Evolutionary conservation across 1,140 invertebrate species (phyloP).

Genomic region (Drosophila cardini): DNA sequence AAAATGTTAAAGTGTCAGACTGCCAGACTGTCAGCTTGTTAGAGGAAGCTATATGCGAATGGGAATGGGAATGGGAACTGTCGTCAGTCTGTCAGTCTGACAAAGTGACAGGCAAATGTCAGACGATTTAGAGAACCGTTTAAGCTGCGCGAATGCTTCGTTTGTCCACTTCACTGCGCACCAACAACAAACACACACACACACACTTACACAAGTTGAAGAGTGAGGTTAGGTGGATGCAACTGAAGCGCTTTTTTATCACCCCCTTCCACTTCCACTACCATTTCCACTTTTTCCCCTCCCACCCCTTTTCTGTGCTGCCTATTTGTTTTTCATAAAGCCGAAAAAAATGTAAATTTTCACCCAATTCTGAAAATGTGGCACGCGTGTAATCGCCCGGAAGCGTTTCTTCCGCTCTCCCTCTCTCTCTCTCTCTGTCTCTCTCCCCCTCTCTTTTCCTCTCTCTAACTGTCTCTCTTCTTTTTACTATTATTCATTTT

Average conservation of each 20-base stretch:
- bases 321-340: conserved; percentile 75
- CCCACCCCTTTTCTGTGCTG: background rate
- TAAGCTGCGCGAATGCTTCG: conserved; percentile 62
- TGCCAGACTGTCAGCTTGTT: background rate
- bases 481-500: conserved; percentile 16
- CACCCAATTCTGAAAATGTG: conserved; percentile 69
- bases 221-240: background rate
- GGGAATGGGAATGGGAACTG: background rate
- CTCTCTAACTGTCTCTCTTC: no score
- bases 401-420: conserved; percentile 51
- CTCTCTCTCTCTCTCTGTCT: background rate
- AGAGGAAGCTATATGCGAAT: background rate
- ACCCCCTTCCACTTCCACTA: conserved; percentile 10
- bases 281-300: no score
- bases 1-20: background rate
- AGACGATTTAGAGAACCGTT: conserved; percentile 74
- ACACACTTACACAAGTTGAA: conserved; percentile 22
- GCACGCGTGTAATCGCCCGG: conserved; percentile 80
- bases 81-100: conserved; percentile 33
- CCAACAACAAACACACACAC: conserved; percentile 57
- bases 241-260: conserved; percentile 25
- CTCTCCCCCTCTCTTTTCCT: background rate
- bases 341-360: conserved; percentile 79
- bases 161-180: conserved; percentile 78
- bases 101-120: conserved; percentile 79